Percentiles rank a stretch among this genome's conserved stretches.
Evolutionary conservation across 2,113 vertebrate genomes (phyloP).

Genomic region (Anoura caudifer): DNA sequence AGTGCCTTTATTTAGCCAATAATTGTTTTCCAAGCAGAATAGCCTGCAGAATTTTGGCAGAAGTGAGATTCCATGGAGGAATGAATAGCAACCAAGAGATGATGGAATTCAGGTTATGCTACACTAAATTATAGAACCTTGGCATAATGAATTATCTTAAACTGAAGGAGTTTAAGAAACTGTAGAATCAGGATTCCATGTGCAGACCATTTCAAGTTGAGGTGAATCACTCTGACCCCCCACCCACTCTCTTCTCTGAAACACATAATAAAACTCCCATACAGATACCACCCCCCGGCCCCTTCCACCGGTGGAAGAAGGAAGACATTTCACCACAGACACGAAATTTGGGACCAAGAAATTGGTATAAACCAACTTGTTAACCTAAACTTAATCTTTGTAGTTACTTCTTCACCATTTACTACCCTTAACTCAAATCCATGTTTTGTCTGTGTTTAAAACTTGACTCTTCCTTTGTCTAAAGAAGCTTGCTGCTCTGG

Average conservation of each 20-base stretch:
- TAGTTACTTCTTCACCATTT: not conserved
- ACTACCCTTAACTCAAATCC: not conserved
- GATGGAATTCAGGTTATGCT: not conserved
- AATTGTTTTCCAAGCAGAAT: not conserved
- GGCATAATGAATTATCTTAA: not conserved
- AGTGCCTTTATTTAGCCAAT: not conserved
- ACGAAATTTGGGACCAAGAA: not conserved
- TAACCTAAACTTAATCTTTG: not conserved
- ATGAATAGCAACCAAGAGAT: not conserved
- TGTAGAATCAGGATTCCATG: not conserved
- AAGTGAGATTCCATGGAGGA: not conserved
- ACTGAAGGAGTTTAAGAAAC: not conserved
- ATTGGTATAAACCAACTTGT: not conserved
- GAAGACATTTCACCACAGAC: not conserved
- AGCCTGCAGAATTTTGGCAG: not conserved
- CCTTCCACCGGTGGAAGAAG: not conserved
- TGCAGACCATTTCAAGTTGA: not conserved
- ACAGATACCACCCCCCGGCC: not conserved
- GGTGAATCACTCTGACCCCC: not conserved
- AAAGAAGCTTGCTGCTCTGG: not conserved
- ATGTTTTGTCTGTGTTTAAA: not conserved
- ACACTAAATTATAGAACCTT: not conserved
- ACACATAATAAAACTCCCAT: not conserved
- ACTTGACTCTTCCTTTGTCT: not conserved
- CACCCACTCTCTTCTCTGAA: not conserved